Evolutionary conservation across 2,113 vertebrate genomes (phyloP).

Genomic region (Lampris incognitus): DNA sequence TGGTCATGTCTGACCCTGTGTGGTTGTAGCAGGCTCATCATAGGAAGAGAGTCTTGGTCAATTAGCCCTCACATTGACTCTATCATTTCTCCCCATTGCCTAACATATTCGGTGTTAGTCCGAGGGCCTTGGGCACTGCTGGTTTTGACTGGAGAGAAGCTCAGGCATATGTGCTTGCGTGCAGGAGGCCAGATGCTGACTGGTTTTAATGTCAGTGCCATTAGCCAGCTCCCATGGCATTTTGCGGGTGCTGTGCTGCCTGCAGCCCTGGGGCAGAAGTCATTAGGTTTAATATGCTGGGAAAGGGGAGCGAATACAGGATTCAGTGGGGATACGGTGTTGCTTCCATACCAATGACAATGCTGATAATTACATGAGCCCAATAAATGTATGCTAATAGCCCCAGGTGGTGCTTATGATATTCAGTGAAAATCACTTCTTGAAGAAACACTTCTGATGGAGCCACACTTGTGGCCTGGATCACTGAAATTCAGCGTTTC

Average conservation of each 20-base stretch:
- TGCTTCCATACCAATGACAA: slow-evolving; percentile 36
- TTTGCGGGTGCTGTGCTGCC: slow-evolving; percentile 60
- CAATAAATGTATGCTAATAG: slow-evolving; percentile 2
- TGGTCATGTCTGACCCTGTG: slow-evolving; percentile 34
- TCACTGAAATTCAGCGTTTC: slow-evolving; percentile 5
- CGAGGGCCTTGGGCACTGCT: slow-evolving; percentile 51
- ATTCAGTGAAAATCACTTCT: neutral
- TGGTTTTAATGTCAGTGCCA: slow-evolving; percentile 74
- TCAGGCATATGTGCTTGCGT: slow-evolving; percentile 64
- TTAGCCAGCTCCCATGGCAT: slow-evolving; percentile 72
- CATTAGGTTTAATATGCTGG: slow-evolving; percentile 68
- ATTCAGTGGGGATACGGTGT: slow-evolving; percentile 28
- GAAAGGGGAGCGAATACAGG: slow-evolving; percentile 38
- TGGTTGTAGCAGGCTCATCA: slow-evolving; percentile 51
- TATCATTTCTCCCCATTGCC: slow-evolving; percentile 39
- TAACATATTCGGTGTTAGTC: slow-evolving; percentile 61
- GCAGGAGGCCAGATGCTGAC: slow-evolving; percentile 71
- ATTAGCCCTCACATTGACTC: slow-evolving; percentile 54
- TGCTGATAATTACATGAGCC: slow-evolving; percentile 21
- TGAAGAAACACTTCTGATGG: neutral
- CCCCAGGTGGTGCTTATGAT: neutral
- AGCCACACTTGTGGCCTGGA: neutral
- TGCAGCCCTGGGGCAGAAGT: slow-evolving; percentile 63
- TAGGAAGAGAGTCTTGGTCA: slow-evolving; percentile 24
- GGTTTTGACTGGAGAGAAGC: slow-evolving; percentile 55